Percentiles rank a stretch among this genome's conserved stretches.
phyloP scores from a whole-genome alignment of 2,888 invertebrate genomes.

The Peribatodes rhomboidaria region DNA sequence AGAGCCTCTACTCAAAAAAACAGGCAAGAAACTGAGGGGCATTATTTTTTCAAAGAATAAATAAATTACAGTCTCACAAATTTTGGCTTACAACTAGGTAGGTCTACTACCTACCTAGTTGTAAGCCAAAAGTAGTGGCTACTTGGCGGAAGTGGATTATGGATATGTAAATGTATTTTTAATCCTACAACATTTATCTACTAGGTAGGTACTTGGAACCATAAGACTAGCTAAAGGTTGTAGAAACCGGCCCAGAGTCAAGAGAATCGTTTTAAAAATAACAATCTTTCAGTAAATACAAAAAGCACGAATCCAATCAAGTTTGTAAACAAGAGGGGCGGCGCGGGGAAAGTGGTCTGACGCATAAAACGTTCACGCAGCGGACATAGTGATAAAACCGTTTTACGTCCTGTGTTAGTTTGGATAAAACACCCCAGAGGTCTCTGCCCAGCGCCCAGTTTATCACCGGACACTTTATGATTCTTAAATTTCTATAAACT shows the following conservation, averaged over 20 bases:
- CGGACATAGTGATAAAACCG: conserved; percentile 73
- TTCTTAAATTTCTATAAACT: conserved; percentile 83
- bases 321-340: conserved; percentile 71
- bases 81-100: no score
- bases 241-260: conserved; percentile 46
- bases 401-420: conserved; percentile 75
- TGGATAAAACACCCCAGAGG: conserved; percentile 71
- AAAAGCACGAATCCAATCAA: conserved; percentile 84
- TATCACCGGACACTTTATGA: conserved; percentile 78
- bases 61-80: no score
- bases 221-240: no score
- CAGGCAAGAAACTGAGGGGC: no score
- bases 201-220: no score
- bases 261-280: conserved; percentile 62
- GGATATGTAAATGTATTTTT: no score
- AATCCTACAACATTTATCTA: no score
- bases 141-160: no score
- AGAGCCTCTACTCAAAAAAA: no score
- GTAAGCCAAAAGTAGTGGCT: no score
- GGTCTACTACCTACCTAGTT: no score
- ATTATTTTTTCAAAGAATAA: no score
- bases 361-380: conserved; percentile 45
- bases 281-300: conserved; percentile 76
- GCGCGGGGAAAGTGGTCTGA: conserved; percentile 46
- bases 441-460: conserved; percentile 67